Conservation (phyloP, 2,113 vertebrate genomes). For the Cephalophus harveyi region DNA sequence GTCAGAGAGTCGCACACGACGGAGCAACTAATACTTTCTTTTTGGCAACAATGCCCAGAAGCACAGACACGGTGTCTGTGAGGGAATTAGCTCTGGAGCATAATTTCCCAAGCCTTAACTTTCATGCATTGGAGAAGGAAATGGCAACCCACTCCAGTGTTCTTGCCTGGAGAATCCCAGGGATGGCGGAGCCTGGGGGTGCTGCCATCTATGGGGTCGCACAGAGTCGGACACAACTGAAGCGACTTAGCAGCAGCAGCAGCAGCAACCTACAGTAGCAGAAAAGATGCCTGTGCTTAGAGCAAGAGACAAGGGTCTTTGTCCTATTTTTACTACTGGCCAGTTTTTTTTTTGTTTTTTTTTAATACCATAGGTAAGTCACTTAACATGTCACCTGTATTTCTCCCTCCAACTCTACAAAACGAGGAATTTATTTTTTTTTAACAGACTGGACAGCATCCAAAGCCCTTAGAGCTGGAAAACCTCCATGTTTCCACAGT, state of each 20-base stretch:
- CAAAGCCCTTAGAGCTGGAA: background rate
- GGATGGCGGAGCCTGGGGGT: too few species aligned
- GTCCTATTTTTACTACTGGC: background rate
- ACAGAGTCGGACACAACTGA: too few species aligned
- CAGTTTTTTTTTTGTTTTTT: background rate
- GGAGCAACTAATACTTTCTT: background rate
- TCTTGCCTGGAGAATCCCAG: too few species aligned
- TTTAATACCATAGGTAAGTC: background rate
- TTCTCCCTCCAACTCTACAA: slow-evolving; percentile 13
- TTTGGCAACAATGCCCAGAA: background rate
- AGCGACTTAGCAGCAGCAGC: too few species aligned
- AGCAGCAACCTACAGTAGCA: background rate
- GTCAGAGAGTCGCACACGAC: background rate
- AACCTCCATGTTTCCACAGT: background rate
- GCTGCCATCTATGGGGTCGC: too few species aligned
- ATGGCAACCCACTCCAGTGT: too few species aligned
- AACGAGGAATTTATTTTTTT: background rate
- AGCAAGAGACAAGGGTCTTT: background rate
- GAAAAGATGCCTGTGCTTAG: background rate
- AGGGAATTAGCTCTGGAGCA: background rate
- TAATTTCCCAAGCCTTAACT: background rate
- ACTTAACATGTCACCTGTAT: background rate
- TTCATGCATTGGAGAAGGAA: too few species aligned
- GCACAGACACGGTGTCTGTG: background rate
- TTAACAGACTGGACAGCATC: background rate